Evolutionary conservation across 2,888 invertebrate species (phyloP), one percentile per base, ranked within the genome.

Genomic region (Archips crataeganus): DNA sequence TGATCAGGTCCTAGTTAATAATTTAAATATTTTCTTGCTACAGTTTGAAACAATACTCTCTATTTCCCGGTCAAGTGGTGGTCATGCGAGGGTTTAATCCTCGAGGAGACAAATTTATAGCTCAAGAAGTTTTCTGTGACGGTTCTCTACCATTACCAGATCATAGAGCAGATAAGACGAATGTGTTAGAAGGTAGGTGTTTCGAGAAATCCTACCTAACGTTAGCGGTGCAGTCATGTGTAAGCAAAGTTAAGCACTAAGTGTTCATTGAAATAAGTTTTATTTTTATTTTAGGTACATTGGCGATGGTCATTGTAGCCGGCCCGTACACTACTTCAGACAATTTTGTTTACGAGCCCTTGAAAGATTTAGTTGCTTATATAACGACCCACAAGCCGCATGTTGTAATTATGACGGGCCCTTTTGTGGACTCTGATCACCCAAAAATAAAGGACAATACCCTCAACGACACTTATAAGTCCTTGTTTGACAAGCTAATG

Each of bases 281-380:
- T 23, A 42, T 2, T 23, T n/a, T 62, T 51, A 60, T 77, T 78
- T n/a, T 76, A 93, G 96, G 95, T 49, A 93, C 95, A 76, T 77
- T 97, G 66, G 96, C 96, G 80, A 91, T 98, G 74, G 95, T 98
- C 13, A 92, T 98, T 57, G 98, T 97, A 1, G 95, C 97, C 36
- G 99, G 98, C 0, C 99, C 99, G 0, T 99, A 96, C 85, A 98
- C 98, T 0, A 95, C 97, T 3, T 95, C 95, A 2, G 97, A 97
- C 81, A 97, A 97, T 85, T 87, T 98, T 71, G 90, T 95, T 0
- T 98, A 97, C 85, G 97, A 98, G 82, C 98, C 98, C 0, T 90
- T 99, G 51, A 96, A 96, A 80, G 98, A 98, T 82, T 93, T 99
- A 34, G 89, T 98, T 10, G 85, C 95, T 15, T 96, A 96, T 82